A percentile compares a stretch with the other conserved stretches of the same genome.
Evolutionary conservation across 2,888 invertebrate genomes (phyloP).

Genomic region (Cryptus viduatorius): DNA sequence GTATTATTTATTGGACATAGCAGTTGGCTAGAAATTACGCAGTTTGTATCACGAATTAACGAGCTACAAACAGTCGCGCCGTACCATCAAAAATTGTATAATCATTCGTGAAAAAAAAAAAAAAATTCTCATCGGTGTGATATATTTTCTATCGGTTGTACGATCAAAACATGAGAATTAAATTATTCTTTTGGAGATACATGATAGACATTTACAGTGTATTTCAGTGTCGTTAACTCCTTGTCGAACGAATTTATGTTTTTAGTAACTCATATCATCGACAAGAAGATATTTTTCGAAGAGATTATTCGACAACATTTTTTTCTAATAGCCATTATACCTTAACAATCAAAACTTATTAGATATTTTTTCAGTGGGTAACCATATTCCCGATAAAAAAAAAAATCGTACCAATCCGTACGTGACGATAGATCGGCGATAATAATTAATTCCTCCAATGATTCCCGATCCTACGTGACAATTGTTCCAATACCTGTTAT

Average conservation of each 20-base stretch:
- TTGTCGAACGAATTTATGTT: too few species aligned
- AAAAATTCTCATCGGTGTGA: background rate
- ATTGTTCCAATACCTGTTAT: constrained; percentile 3
- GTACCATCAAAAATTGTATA: constrained; percentile 28
- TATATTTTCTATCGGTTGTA: background rate
- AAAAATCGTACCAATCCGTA: background rate
- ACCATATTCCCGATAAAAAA: background rate
- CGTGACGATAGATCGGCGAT: constrained; percentile 1
- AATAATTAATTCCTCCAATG: background rate
- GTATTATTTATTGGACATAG: constrained; percentile 40
- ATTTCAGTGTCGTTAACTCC: background rate
- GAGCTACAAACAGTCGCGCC: constrained; percentile 28
- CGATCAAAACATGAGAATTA: background rate
- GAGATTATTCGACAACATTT: too few species aligned
- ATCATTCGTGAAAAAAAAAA: constrained; percentile 12
- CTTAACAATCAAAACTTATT: too few species aligned
- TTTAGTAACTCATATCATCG: too few species aligned
- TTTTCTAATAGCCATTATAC: too few species aligned
- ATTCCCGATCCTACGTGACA: constrained; percentile 27
- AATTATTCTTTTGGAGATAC: background rate
- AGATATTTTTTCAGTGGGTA: too few species aligned
- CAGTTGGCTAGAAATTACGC: constrained; percentile 43
- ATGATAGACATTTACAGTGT: background rate
- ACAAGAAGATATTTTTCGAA: too few species aligned
- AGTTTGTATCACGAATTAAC: constrained; percentile 75